Evolutionary conservation across 2,888 invertebrate species (phyloP).

Genomic region (Ernsta delagoae): DNA sequence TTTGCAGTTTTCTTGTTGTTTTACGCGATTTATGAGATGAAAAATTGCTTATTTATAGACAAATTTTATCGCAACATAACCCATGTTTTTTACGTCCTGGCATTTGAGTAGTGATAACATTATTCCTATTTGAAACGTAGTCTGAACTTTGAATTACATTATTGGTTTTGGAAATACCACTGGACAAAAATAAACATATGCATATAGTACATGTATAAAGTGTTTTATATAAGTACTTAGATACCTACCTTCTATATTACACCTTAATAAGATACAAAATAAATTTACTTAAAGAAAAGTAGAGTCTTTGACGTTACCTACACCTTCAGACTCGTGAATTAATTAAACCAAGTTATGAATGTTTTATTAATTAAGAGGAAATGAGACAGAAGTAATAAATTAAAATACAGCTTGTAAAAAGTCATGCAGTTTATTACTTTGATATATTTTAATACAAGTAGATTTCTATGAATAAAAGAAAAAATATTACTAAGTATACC

Average conservation of each 20-base stretch:
- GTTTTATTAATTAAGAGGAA: constrained; percentile 31
- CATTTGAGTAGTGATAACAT: not conserved
- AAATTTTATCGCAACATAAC: constrained; percentile 54
- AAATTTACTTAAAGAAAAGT: constrained; percentile 21
- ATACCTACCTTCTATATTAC: no score
- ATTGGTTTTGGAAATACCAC: no score
- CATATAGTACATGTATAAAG: no score
- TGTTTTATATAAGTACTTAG: no score
- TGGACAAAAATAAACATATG: no score
- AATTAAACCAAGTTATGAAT: constrained; percentile 33
- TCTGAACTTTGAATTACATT: no score
- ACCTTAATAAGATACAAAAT: no score
- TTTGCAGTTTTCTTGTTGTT: constrained; percentile 76
- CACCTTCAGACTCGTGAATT: constrained; percentile 20
- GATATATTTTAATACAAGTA: constrained; percentile 13
- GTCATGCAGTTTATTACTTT: constrained; percentile 1
- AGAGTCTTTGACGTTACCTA: constrained; percentile 20
- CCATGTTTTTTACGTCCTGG: not conserved
- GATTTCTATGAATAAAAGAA: not conserved
- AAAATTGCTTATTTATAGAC: constrained; percentile 75
- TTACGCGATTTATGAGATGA: constrained; percentile 62
- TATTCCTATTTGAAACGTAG: not conserved
- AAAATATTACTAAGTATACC: no score
- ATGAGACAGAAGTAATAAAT: constrained; percentile 12
- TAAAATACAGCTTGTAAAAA: constrained; percentile 4